These are phyloP conservation scores for Mythimna albipuncta DNA, from an alignment of 2,888 invertebrate genomes.

Conservation along the genomic window DNA sequence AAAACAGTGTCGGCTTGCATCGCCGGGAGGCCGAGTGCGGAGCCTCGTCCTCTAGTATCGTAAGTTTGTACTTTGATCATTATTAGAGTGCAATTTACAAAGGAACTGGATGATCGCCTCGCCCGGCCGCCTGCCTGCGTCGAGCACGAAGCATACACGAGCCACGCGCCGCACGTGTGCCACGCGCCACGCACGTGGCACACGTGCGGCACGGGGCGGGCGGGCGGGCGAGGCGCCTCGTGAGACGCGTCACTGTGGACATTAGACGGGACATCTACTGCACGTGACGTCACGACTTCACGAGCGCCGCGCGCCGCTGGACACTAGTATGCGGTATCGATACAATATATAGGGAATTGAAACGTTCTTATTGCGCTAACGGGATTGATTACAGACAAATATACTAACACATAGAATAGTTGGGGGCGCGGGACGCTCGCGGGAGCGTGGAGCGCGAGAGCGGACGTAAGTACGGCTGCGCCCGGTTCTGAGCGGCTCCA, in stretches of 20 bases:
- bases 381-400: constrained; percentile 61
- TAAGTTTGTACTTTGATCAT: constrained; percentile 77
- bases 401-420: constrained; percentile 49
- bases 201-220: not conserved
- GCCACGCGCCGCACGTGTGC: too few relatives aligned
- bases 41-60: constrained; percentile 50
- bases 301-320: constrained; percentile 32
- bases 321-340: constrained; percentile 44
- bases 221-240: not conserved
- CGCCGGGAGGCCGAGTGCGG: constrained; percentile 47
- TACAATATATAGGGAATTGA: constrained; percentile 38
- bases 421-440: constrained; percentile 34
- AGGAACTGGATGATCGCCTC: constrained; percentile 51
- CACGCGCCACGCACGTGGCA: too few relatives aligned
- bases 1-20: constrained; percentile 72
- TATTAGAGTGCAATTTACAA: constrained; percentile 65
- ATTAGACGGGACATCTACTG: constrained; percentile 22
- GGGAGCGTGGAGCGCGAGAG: not conserved
- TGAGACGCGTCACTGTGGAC: constrained; percentile 8
- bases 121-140: constrained; percentile 19
- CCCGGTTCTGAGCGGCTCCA: too few relatives aligned
- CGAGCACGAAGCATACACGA: not conserved
- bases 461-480: not conserved
- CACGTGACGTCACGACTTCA: constrained; percentile 20
- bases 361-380: constrained; percentile 59